phyloP scores from a whole-genome alignment of 1,140 invertebrate species.

The Microplitis demolitor region DNA sequence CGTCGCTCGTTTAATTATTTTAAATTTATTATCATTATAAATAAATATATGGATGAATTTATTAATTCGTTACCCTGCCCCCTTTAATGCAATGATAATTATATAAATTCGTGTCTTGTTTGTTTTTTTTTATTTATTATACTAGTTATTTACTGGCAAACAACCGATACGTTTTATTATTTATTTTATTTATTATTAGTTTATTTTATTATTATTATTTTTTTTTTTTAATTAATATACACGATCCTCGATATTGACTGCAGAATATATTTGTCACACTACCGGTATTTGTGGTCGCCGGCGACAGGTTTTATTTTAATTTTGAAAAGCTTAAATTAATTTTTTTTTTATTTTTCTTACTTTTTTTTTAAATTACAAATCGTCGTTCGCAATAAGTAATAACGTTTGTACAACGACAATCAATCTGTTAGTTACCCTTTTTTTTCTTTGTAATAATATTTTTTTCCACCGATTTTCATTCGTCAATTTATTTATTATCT shows the following conservation, averaged over 20 bases:
- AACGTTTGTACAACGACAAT: slow-evolving; percentile 3
- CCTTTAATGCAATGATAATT: slow-evolving; percentile 2
- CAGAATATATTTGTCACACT: neutral
- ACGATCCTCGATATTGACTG: neutral
- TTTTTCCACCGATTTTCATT: neutral
- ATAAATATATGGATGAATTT: neutral
- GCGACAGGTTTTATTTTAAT: neutral
- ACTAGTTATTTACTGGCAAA: slow-evolving; percentile 1
- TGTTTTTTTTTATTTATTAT: neutral
- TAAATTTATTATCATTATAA: neutral
- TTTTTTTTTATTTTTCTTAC: neutral
- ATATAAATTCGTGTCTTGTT: slow-evolving; percentile 19
- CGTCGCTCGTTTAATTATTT: neutral
- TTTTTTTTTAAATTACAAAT: neutral
- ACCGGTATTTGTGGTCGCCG: neutral
- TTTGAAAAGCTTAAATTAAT: slow-evolving; percentile 16
- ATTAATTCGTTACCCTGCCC: neutral
- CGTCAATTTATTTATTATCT: neutral
- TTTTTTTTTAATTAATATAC: neutral
- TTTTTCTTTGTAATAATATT: neutral
- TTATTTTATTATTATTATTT: neutral
- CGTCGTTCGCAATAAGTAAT: neutral
- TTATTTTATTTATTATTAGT: too few relatives aligned
- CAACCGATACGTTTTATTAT: neutral
- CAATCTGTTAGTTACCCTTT: neutral